phyloP scores from a whole-genome alignment of 2,797 vertebrate genomes.

The Cirrhinus mrigala region DNA sequence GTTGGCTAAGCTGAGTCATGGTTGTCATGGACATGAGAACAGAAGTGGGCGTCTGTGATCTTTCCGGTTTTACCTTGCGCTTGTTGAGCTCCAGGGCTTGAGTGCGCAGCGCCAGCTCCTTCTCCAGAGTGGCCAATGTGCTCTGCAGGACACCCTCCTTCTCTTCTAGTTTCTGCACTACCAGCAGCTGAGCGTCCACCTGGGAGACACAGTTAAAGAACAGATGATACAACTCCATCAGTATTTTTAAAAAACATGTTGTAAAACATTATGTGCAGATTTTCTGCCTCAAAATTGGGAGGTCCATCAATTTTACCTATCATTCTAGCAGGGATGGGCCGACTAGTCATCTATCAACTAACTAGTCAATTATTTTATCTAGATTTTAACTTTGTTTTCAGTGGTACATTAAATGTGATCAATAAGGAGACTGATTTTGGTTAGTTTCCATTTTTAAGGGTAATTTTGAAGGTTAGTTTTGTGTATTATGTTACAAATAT shows the following conservation, averaged over 20 bases:
- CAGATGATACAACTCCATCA: not conserved
- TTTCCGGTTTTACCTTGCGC: conserved; percentile 83
- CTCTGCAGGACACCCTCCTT: conserved; percentile 91
- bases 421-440: not conserved
- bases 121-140: conserved; percentile 85
- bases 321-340: not conserved
- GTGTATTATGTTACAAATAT: not conserved
- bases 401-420: not conserved
- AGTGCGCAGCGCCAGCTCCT: conserved; percentile 86
- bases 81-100: conserved; percentile 93
- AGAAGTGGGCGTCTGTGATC: conserved; percentile 30
- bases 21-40: conserved; percentile 11
- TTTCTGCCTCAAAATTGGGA: not conserved
- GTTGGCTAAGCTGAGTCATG: conserved; percentile 11
- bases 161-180: conserved; percentile 92
- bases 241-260: conserved; percentile 16
- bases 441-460: not conserved
- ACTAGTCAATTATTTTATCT: not conserved
- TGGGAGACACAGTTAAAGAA: conserved; percentile 62
- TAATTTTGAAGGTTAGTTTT: not conserved
- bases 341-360: not conserved
- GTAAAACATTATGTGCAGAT: not conserved
- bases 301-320: not conserved
- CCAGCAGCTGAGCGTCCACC: conserved; percentile 92
- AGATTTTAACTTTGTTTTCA: not conserved